Conservation (phyloP, 2,888 invertebrate species). For the Matsumyia berberina region DNA sequence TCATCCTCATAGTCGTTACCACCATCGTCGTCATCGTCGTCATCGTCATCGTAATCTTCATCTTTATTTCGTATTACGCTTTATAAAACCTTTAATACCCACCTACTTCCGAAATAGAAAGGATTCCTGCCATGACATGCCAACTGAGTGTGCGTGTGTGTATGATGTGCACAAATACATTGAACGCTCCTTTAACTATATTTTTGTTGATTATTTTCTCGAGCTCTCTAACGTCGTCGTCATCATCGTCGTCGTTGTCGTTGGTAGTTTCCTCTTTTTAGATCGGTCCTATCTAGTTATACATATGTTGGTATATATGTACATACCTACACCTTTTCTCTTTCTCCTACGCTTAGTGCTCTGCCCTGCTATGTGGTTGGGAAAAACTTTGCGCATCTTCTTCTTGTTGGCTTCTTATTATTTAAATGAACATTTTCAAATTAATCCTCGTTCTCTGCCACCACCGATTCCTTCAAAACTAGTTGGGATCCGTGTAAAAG, state of each 20-base stretch:
- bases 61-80: conserved; percentile 18
- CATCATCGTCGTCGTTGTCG: not conserved
- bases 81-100: conserved; percentile 21
- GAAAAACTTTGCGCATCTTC: conserved; percentile 59
- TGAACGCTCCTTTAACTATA: not conserved
- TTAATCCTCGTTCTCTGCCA: not conserved
- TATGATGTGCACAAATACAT: conserved; percentile 7
- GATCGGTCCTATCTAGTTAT: conserved; percentile 8
- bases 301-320: too few relatives aligned
- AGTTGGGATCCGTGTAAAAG: conserved; percentile 23
- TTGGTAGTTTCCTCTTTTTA: conserved; percentile 24
- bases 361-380: conserved; percentile 5
- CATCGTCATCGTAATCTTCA: conserved; percentile 24
- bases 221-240: not conserved
- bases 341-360: not conserved
- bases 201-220: conserved; percentile 40
- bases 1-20: not conserved
- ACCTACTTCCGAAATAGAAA: not conserved
- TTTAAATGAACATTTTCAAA: conserved; percentile 58
- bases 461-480: conserved; percentile 18
- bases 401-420: conserved; percentile 59
- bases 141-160: not conserved
- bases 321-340: not conserved
- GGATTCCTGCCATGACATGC: not conserved
- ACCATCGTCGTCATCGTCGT: not conserved